phyloP scores from a whole-genome alignment of 1,140 invertebrate species.

The Helicorthomorpha holstii region DNA sequence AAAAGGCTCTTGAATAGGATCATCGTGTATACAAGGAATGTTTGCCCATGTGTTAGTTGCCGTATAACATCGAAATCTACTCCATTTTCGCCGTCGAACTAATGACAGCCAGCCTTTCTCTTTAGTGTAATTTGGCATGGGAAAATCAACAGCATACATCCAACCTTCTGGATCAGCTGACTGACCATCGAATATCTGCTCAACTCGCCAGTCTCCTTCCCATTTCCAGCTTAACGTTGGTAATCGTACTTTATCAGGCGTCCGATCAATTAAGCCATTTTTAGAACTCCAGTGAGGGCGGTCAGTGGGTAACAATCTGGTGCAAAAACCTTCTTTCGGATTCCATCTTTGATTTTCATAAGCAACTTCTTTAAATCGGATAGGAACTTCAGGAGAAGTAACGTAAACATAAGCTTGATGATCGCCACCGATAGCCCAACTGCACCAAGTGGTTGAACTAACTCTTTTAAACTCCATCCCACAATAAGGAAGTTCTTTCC shows the following conservation, averaged over 20 bases:
- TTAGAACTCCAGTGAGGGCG: conserved; percentile 47
- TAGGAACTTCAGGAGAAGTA: conserved; percentile 70
- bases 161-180: conserved; percentile 74
- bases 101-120: conserved; percentile 79
- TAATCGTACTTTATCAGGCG: conserved; percentile 58
- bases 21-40: conserved; percentile 1
- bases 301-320: conserved; percentile 64
- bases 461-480: conserved; percentile 70
- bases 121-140: conserved; percentile 56
- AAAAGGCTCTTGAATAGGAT: conserved; percentile 43
- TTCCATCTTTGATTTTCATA: conserved; percentile 88
- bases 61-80: conserved; percentile 64
- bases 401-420: conserved; percentile 81
- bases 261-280: conserved; percentile 57
- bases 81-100: conserved; percentile 75
- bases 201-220: conserved; percentile 83
- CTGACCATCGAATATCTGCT: conserved; percentile 68
- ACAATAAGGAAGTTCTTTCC: conserved; percentile 64
- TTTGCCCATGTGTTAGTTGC: conserved; percentile 78
- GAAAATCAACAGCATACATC: conserved; percentile 88
- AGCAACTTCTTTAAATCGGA: conserved; percentile 69
- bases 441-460: conserved; percentile 57
- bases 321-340: conserved; percentile 70
- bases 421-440: conserved; percentile 83
- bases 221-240: conserved; percentile 86